phyloP scores from a whole-genome alignment of 1,140 invertebrate species.

The Leptonema lineaticorne region DNA sequence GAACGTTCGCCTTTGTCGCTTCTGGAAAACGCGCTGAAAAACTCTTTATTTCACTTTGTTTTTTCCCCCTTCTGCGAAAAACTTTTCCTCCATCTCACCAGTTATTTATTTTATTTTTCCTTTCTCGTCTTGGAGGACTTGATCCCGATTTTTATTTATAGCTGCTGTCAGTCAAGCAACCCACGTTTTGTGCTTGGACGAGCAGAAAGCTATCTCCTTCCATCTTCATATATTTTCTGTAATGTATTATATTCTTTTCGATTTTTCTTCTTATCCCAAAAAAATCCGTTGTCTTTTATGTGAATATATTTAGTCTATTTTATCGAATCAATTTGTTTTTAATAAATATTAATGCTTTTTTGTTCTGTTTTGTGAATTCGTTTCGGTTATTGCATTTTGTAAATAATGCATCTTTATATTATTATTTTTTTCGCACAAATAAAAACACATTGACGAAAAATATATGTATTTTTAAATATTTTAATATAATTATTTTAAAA shows the following conservation, averaged over 20 bases:
- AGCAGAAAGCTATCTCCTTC: conserved; percentile 11
- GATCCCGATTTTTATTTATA: conserved; percentile 19
- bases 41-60: background rate
- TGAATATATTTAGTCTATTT: no score
- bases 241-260: conserved; percentile 9
- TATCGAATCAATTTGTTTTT: no score
- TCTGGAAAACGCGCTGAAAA: background rate
- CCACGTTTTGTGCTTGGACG: conserved; percentile 14
- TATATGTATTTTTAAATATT: no score
- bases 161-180: conserved; percentile 10
- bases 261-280: background rate
- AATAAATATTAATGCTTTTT: no score
- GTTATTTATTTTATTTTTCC: background rate
- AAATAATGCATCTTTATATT: no score
- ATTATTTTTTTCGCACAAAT: no score
- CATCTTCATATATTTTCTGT: background rate
- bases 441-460: no score
- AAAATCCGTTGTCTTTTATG: no score
- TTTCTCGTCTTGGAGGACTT: conserved; percentile 4
- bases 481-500: no score
- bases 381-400: no score
- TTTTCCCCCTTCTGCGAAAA: background rate
- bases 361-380: no score
- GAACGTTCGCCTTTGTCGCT: background rate
- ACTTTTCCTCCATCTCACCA: background rate